Percentiles rank a stretch among this genome's conserved stretches.
Conservation (phyloP, 2,888 invertebrate species). For the Esperia sulphurella region DNA sequence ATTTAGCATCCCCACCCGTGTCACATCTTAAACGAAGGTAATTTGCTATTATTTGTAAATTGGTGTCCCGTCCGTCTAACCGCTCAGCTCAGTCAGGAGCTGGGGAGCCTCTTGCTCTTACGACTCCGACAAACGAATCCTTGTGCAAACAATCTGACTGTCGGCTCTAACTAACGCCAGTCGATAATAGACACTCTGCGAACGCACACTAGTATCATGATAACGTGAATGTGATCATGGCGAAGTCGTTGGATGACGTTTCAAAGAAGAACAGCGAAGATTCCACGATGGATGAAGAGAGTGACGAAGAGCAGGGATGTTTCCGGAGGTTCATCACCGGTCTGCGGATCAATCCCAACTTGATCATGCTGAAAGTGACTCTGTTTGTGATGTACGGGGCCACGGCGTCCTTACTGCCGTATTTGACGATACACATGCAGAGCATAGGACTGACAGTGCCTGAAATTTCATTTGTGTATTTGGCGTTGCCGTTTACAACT, state of each 20-base stretch:
- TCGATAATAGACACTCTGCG: constrained; percentile 68
- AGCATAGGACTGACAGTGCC: constrained; percentile 91
- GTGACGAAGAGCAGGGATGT: constrained; percentile 53
- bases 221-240: constrained; percentile 46
- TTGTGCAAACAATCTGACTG: constrained; percentile 53
- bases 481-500: constrained; percentile 91
- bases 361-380: constrained; percentile 89
- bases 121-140: constrained; percentile 37
- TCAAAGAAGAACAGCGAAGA: constrained; percentile 68
- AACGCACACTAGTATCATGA: constrained; percentile 45
- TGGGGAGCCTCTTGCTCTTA: constrained; percentile 54
- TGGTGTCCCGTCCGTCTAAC: constrained; percentile 63
- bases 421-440: constrained; percentile 94
- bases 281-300: constrained; percentile 64
- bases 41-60: constrained; percentile 79
- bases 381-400: constrained; percentile 92
- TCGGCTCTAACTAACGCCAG: constrained; percentile 50
- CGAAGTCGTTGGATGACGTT: constrained; percentile 52
- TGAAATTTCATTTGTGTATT: constrained; percentile 92
- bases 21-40: constrained; percentile 79
- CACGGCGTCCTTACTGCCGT: constrained; percentile 90
- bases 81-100: constrained; percentile 67
- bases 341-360: constrained; percentile 85
- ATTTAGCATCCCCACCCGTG: constrained; percentile 76
- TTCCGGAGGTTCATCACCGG: constrained; percentile 67